Evolutionary conservation across 2,113 vertebrate species (phyloP).

Genomic region (Henicopernis longicauda): DNA sequence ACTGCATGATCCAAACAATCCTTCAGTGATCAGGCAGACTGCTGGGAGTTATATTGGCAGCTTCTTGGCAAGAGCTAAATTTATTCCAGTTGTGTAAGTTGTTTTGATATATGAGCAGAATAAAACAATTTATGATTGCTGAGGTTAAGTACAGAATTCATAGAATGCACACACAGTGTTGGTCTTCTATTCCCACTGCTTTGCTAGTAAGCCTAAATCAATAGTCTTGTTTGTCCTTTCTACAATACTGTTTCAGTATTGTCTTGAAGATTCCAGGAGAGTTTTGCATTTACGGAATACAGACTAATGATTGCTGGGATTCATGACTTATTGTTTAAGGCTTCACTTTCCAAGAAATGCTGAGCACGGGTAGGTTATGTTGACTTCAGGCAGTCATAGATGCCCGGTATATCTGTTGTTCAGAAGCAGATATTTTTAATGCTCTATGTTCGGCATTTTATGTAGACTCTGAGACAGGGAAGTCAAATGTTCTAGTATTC

Average conservation of each 20-base stretch:
- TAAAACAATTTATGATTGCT: neutral
- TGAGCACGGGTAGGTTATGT: neutral
- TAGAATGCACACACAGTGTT: neutral
- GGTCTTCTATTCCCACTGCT: neutral
- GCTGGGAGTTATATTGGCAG: slow-evolving; percentile 91
- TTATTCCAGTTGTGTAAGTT: slow-evolving; percentile 89
- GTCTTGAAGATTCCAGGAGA: neutral
- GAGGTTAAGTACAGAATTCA: neutral
- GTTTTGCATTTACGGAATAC: neutral
- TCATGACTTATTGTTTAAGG: neutral
- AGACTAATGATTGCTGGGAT: neutral
- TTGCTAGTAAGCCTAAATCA: neutral
- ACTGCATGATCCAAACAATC: slow-evolving; percentile 85
- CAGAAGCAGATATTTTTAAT: neutral
- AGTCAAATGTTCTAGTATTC: neutral
- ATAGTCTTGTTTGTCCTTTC: neutral
- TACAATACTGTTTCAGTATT: neutral
- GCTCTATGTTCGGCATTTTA: neutral
- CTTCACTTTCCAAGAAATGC: neutral
- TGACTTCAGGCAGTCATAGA: neutral
- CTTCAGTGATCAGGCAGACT: slow-evolving; percentile 87
- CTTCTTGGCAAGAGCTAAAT: slow-evolving; percentile 92
- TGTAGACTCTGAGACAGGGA: neutral
- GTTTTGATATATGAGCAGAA: neutral
- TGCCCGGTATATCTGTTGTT: neutral